Base-by-base conservation (phyloP, 2,888 invertebrate species). In the Lordiphosa fenestrarum region DNA sequence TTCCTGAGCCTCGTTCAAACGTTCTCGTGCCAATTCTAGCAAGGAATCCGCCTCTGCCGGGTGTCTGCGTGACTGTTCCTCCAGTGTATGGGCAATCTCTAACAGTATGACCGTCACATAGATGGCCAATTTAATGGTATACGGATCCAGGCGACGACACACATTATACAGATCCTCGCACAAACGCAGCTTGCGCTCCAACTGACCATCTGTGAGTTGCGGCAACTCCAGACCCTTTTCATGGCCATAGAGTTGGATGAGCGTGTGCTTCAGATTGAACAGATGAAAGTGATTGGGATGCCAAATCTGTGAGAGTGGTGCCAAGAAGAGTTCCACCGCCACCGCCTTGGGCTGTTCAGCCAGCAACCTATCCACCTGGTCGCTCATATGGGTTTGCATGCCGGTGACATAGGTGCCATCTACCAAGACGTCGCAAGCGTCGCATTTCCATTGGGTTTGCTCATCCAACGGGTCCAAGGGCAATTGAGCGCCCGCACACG, bases 231-330 rank as follows among this genome's bases (percentile, higher is more conserved):
- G 92, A 21, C 92, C 93, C 39, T 91, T 90, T 64, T 94, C 93
- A 66, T 94, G 92, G 6, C 95, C 95, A 85, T 94, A 94, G 48
- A 96, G 87, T 85, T 96, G 96, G 50, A 96, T 91, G 30, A 96
- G 89, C 0, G 95, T 94, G 88, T 96, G 96, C 75, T 95, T 94
- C 6, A 96, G 91, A 0, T 94, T 93, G 80, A 95, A 95, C 69
- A 95, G 91, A 74, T 95, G 95, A 86, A 95, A 96, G 89, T 96
- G 96, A 85, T 95, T 93, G 0, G 94, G 94, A 89, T 96, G 96
- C 54, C 96, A 90, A 73, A 96, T 94, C 63, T 92, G 93, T 2
- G 93, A 92, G 50, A 96, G 89, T 71, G 95, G 94, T 46, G 92
- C 91, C 6, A 95, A 84, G 3, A 95, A 88, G 54, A 92, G 91